Percentiles rank a stretch among this genome's conserved stretches.
Evolutionary conservation across 2,113 vertebrate species (phyloP).

Genomic region (Eptesicus fuscus): DNA sequence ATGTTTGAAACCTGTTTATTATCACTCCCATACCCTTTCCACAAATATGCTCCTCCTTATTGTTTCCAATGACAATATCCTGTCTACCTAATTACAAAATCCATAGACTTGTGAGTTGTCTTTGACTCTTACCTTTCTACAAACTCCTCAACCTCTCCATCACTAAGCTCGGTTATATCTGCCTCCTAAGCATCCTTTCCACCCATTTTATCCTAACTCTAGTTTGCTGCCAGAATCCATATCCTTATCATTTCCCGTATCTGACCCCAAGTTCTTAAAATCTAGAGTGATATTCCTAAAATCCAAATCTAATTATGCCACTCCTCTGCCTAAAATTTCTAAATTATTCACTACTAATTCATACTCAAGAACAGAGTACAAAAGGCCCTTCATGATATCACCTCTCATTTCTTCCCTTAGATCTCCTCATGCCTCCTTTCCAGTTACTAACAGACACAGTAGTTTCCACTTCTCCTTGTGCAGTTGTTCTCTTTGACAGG

Average conservation of each 20-base stretch:
- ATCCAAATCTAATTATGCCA: background rate
- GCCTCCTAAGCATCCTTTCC: background rate
- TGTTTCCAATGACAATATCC: background rate
- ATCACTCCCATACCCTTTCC: background rate
- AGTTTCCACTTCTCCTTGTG: background rate
- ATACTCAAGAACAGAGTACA: background rate
- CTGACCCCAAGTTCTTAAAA: background rate
- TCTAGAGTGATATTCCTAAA: background rate
- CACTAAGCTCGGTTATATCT: background rate
- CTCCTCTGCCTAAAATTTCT: background rate
- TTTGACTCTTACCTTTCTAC: background rate
- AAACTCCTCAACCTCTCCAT: background rate
- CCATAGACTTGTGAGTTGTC: background rate
- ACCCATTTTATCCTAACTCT: background rate
- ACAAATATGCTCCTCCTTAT: background rate
- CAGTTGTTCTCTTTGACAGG: background rate
- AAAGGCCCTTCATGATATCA: background rate
- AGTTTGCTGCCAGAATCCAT: background rate
- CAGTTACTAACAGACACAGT: background rate
- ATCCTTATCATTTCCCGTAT: background rate
- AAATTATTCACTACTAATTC: background rate
- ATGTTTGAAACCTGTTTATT: background rate
- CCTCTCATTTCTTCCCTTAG: background rate
- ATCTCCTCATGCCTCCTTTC: background rate
- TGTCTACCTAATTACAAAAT: background rate